Evolutionary conservation across 2,888 invertebrate species (phyloP).

Genomic region (Aspidiotus destructor): DNA sequence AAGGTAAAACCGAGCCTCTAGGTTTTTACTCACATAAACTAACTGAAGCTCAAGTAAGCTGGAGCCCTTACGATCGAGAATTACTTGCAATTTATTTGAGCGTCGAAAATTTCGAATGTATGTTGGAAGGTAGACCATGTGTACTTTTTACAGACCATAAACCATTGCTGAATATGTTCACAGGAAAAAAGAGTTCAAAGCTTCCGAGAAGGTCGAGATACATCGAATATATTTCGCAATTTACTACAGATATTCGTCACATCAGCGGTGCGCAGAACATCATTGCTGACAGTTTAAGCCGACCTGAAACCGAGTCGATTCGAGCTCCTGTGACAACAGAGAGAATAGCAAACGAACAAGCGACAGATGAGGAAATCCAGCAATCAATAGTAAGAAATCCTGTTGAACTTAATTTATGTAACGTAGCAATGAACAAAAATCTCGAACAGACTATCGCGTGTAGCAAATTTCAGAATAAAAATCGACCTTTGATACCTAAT

Average conservation of each 20-base stretch:
- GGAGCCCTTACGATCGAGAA: conserved; percentile 33
- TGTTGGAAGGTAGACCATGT: conserved; percentile 35
- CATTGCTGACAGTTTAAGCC: no score
- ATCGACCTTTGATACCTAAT: conserved; percentile 25
- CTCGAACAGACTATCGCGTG: conserved; percentile 34
- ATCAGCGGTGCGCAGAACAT: no score
- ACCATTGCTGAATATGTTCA: conserved; percentile 32
- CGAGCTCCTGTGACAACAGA: no score
- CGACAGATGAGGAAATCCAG: conserved; percentile 8
- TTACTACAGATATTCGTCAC: conserved; percentile 32
- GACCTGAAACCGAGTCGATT: no score
- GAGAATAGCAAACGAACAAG: conserved; percentile 4
- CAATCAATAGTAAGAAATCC: not conserved
- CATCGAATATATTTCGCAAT: conserved; percentile 33
- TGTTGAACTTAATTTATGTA: conserved; percentile 29
- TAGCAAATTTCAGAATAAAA: no score
- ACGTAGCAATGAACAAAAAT: not conserved
- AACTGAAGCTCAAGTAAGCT: conserved; percentile 22
- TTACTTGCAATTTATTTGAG: conserved; percentile 33
- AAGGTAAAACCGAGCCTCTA: conserved; percentile 26
- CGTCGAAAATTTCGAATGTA: conserved; percentile 32
- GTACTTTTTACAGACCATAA: conserved; percentile 34
- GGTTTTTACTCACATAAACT: conserved; percentile 35
- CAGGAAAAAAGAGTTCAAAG: conserved; percentile 22
- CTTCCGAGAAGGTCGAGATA: conserved; percentile 12